These are phyloP conservation scores for Telmatherina bonti DNA, from an alignment of 2,797 vertebrate genomes.

Conservation along the genomic window DNA sequence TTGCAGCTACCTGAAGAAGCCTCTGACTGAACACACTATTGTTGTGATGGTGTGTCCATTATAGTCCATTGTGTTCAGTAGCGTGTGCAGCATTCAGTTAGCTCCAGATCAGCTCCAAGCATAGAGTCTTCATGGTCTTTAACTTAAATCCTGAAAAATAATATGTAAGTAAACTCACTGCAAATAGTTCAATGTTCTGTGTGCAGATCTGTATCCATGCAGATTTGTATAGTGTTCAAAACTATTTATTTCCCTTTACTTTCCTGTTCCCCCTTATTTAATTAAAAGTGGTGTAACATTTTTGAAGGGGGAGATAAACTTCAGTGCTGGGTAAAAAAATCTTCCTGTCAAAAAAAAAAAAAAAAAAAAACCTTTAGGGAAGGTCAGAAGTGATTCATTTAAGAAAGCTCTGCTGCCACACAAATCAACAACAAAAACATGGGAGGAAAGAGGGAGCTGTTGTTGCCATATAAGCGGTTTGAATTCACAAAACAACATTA, in stretches of 20 bases:
- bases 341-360: no score
- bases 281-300: neutral
- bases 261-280: neutral
- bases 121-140: neutral
- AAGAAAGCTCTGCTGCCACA: neutral
- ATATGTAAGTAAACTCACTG: neutral
- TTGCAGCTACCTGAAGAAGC: no score
- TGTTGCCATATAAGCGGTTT: neutral
- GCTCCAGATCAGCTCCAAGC: neutral
- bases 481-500: neutral
- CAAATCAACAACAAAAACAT: neutral
- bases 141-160: neutral
- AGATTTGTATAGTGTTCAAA: neutral
- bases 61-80: neutral
- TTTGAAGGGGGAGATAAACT: neutral
- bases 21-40: no score
- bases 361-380: neutral
- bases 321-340: neutral
- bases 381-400: neutral
- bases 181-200: neutral
- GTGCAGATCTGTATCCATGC: neutral
- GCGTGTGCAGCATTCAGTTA: neutral
- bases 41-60: no score
- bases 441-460: neutral
- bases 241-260: neutral